These are phyloP conservation scores for Phasianus colchicus DNA, from an alignment of 2,113 vertebrate species.

Conservation along the genomic window DNA sequence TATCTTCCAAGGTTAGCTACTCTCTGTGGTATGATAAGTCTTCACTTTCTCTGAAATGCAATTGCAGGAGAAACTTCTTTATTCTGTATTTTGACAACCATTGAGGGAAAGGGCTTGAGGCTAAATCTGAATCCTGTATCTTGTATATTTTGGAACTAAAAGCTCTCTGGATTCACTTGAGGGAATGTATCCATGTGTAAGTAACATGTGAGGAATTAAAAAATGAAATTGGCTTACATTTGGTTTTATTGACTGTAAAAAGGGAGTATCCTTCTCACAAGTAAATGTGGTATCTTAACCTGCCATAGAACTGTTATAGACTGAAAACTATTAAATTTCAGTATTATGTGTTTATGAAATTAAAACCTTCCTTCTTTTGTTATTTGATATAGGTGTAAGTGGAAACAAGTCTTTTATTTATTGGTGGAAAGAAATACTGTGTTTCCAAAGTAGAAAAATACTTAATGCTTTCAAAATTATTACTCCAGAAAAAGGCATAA, in stretches of 20 bases:
- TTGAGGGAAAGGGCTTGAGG: slow-evolving; percentile 20
- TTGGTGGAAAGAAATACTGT: background rate
- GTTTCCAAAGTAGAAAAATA: background rate
- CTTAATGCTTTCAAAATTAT: background rate
- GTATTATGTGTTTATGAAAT: too few relatives aligned
- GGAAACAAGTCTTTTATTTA: background rate
- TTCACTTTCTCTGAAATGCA: background rate
- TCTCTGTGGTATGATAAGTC: background rate
- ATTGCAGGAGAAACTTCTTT: background rate
- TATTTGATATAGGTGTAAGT: background rate
- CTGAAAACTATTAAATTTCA: background rate
- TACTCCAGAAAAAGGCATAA: background rate
- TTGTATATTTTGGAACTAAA: slow-evolving; percentile 11
- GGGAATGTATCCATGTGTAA: background rate
- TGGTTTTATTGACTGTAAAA: background rate
- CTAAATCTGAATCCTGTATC: slow-evolving; percentile 7
- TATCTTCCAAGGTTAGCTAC: background rate
- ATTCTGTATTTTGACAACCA: slow-evolving; percentile 7
- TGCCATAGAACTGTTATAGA: background rate
- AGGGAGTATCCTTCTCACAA: background rate
- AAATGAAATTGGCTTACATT: background rate
- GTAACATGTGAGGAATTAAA: background rate
- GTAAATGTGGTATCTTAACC: background rate
- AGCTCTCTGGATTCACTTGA: background rate
- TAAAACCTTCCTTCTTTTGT: background rate